A percentile compares a stretch with the other conserved stretches of the same genome.
Conservation (phyloP, 1,140 invertebrate genomes). For the Sweltsa coloradensis region DNA sequence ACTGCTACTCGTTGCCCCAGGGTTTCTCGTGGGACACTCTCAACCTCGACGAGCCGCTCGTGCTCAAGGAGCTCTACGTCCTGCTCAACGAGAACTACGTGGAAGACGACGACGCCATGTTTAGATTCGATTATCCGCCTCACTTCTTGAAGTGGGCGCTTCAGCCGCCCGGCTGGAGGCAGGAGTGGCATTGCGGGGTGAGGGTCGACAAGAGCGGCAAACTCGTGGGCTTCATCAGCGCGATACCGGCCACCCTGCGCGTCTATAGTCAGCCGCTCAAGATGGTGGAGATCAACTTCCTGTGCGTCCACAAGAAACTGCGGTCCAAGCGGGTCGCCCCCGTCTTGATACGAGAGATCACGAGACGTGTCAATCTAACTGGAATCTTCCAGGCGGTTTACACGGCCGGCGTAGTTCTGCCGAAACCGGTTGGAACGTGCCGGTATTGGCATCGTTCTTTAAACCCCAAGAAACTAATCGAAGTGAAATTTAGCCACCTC, state of each 20-base stretch:
- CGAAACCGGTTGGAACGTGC: slow-evolving; percentile 93
- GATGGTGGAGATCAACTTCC: slow-evolving; percentile 99
- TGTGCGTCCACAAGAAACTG: slow-evolving; percentile 98
- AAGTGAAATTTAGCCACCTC: slow-evolving; percentile 94
- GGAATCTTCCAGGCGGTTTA: slow-evolving; percentile 98
- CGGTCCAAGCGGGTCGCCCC: slow-evolving; percentile 95
- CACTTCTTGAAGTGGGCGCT: slow-evolving; percentile 96
- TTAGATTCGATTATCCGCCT: slow-evolving; percentile 96
- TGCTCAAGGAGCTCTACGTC: slow-evolving; percentile 89
- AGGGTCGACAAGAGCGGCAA: slow-evolving; percentile 83
- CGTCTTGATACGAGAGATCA: slow-evolving; percentile 96
- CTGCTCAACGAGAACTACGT: slow-evolving; percentile 98
- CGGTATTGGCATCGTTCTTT: slow-evolving; percentile 96
- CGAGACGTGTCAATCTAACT: slow-evolving; percentile 86
- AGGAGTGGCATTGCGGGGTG: slow-evolving; percentile 95
- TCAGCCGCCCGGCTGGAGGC: slow-evolving; percentile 93
- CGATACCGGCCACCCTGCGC: slow-evolving; percentile 83
- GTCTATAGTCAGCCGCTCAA: slow-evolving; percentile 82
- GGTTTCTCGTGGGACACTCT: slow-evolving; percentile 95
- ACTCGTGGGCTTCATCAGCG: slow-evolving; percentile 96
- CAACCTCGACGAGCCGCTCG: slow-evolving; percentile 73
- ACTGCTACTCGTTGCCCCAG: slow-evolving; percentile 87
- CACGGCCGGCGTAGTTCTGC: slow-evolving; percentile 95
- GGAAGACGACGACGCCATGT: slow-evolving; percentile 99
- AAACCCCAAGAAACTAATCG: slow-evolving; percentile 97